Conservation (phyloP, 1,140 invertebrate species). For the Drosophila kohkoa region DNA sequence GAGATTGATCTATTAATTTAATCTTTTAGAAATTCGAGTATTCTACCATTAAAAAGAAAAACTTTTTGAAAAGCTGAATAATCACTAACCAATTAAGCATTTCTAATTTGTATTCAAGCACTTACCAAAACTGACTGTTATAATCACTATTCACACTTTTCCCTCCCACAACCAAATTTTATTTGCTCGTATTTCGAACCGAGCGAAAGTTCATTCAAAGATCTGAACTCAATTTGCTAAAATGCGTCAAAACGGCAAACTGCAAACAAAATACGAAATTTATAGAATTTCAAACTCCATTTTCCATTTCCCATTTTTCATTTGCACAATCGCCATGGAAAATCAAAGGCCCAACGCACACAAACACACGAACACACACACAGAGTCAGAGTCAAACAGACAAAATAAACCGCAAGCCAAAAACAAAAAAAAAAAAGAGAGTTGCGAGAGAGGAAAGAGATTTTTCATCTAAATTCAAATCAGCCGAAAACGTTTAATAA, state of each 20-base stretch:
- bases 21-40: background rate
- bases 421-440: background rate
- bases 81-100: background rate
- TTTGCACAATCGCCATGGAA: slow-evolving; percentile 22
- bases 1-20: background rate
- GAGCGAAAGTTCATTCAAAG: slow-evolving; percentile 24
- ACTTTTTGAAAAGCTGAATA: background rate
- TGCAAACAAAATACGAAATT: slow-evolving; percentile 78
- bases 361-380: background rate
- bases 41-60: too few species aligned
- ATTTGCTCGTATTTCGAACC: slow-evolving; percentile 45
- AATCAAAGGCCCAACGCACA: slow-evolving; percentile 19
- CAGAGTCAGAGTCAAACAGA: slow-evolving; percentile 8
- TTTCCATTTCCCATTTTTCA: slow-evolving; percentile 45
- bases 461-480: slow-evolving; percentile 81
- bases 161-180: slow-evolving; percentile 56
- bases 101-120: background rate
- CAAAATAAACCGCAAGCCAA: slow-evolving; percentile 27
- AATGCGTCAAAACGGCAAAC: slow-evolving; percentile 45
- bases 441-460: slow-evolving; percentile 5
- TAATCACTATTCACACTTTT: slow-evolving; percentile 47
- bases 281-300: slow-evolving; percentile 73
- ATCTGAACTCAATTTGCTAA: slow-evolving; percentile 75
- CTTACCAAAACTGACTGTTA: background rate
- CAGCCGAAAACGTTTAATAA: slow-evolving; percentile 77